These are phyloP conservation scores for Scotopteryx bipunctaria DNA, from an alignment of 2,888 invertebrate genomes.

Conservation along the genomic window DNA sequence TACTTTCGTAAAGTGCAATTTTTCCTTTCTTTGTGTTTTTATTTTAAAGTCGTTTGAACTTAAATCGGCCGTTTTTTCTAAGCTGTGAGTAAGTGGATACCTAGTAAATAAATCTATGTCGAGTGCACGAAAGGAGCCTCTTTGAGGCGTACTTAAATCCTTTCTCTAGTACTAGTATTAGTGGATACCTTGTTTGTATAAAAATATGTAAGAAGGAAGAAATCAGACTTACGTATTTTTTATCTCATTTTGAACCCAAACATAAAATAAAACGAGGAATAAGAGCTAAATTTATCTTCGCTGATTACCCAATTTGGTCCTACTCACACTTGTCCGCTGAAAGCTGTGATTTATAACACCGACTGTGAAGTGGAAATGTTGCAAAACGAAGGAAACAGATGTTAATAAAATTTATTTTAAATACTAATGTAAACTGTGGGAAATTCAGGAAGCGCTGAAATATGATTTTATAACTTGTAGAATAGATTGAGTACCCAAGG, in stretches of 20 bases:
- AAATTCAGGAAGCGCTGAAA: conserved; percentile 21
- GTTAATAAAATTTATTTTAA: conserved; percentile 32
- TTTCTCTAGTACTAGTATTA: too few species aligned
- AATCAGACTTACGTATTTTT: too few species aligned
- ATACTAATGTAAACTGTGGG: conserved; percentile 30
- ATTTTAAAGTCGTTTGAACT: conserved; percentile 1
- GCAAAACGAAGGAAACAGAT: conserved; percentile 29
- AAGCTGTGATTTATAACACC: conserved; percentile 26
- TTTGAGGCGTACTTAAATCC: too few species aligned
- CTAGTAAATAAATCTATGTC: too few species aligned
- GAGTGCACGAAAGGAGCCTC: too few species aligned
- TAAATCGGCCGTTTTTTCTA: too few species aligned
- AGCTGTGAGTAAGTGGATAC: too few species aligned
- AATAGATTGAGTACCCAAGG: conserved; percentile 10
- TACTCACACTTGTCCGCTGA: conserved; percentile 11
- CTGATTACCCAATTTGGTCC: background rate
- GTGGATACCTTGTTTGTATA: too few species aligned
- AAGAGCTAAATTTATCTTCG: too few species aligned
- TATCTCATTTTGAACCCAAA: too few species aligned
- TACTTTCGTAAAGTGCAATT: conserved; percentile 10
- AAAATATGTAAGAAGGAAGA: too few species aligned
- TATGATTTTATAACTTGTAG: conserved; percentile 16
- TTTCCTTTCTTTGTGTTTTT: background rate
- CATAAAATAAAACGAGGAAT: too few species aligned
- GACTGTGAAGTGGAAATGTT: conserved; percentile 28